A percentile compares a stretch with the other conserved stretches of the same genome.
phyloP scores from a whole-genome alignment of 64 coral and sea anemone species.

The Acropora tenuis region DNA sequence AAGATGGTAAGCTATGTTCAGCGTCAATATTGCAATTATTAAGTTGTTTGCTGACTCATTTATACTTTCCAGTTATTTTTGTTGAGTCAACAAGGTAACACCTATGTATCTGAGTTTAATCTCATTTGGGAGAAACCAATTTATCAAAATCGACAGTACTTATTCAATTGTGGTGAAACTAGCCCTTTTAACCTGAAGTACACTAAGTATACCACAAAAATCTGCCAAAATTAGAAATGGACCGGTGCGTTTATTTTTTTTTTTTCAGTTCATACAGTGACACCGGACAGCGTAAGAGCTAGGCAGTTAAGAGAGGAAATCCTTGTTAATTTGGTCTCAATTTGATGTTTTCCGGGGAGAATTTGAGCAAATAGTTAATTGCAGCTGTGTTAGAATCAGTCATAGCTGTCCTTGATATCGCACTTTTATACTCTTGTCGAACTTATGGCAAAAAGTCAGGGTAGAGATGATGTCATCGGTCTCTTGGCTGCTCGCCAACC shows the following conservation, averaged over 20 bases:
- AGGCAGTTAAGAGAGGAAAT: too few relatives aligned
- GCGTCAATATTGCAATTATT: neutral
- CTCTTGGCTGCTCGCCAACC: neutral
- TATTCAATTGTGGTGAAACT: constrained; percentile 20
- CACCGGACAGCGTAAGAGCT: too few relatives aligned
- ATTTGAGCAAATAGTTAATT: too few relatives aligned
- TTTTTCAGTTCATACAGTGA: too few relatives aligned
- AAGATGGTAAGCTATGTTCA: constrained; percentile 4
- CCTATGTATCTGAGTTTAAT: neutral
- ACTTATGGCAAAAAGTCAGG: too few relatives aligned
- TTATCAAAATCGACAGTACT: constrained; percentile 9
- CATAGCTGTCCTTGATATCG: too few relatives aligned
- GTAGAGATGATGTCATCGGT: too few relatives aligned
- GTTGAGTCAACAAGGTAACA: neutral
- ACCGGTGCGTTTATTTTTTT: neutral
- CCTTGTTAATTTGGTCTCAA: too few relatives aligned
- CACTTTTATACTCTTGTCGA: too few relatives aligned
- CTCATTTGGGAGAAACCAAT: constrained; percentile 9
- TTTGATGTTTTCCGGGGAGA: too few relatives aligned
- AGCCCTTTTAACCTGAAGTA: neutral
- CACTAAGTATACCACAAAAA: neutral
- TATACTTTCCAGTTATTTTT: neutral
- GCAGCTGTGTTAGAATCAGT: too few relatives aligned
- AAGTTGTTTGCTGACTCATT: neutral
- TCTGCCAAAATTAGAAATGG: neutral